Conservation (phyloP, 2,888 invertebrate species). For the Lithophane semibrunnea region DNA sequence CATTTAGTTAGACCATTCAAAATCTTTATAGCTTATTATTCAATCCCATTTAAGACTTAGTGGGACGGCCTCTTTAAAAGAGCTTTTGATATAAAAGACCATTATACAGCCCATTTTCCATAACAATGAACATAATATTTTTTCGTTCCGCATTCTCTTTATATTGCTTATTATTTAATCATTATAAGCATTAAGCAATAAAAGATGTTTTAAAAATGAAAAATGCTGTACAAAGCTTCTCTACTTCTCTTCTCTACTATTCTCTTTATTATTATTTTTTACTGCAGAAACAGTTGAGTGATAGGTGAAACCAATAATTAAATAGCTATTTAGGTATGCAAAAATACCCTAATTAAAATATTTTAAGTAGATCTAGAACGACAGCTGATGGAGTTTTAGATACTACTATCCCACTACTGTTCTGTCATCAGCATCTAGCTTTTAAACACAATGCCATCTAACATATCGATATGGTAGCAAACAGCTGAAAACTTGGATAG, state of each 20-base stretch:
- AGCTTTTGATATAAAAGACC: constrained; percentile 85
- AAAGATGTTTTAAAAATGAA: constrained; percentile 59
- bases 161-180: constrained; percentile 84
- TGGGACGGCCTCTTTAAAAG: constrained; percentile 85
- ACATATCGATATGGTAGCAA: background rate
- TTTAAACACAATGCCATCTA: background rate
- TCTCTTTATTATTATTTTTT: background rate
- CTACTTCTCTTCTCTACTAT: background rate
- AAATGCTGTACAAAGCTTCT: constrained; percentile 7
- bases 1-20: constrained; percentile 87
- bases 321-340: background rate
- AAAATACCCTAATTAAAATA: background rate
- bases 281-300: background rate
- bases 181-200: constrained; percentile 76
- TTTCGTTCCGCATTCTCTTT: constrained; percentile 79
- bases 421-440: background rate
- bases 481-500: background rate
- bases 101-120: constrained; percentile 86
- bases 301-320: background rate
- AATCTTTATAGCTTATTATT: constrained; percentile 88
- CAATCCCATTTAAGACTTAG: constrained; percentile 87
- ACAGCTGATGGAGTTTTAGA: background rate
- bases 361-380: background rate
- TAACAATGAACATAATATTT: constrained; percentile 86
- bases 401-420: background rate